phyloP scores from a whole-genome alignment of 2,888 invertebrate species.

The Ptycholaimellus sp. region DNA sequence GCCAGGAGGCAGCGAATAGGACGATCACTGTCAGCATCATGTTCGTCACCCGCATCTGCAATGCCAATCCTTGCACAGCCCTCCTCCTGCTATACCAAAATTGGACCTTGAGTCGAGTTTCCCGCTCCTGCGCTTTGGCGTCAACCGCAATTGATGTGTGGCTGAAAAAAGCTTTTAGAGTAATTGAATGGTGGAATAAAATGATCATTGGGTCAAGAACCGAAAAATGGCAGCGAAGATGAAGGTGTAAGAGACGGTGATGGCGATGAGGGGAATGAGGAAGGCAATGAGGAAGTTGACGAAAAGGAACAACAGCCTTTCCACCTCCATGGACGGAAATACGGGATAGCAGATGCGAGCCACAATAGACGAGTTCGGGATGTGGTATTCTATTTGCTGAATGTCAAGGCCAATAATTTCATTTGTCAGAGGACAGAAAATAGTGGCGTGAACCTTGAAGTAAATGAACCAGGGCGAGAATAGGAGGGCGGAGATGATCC shows the following conservation, averaged over 20 bases:
- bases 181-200: no score
- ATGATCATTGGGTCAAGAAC: no score
- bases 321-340: conserved; percentile 1
- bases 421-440: neutral
- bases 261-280: conserved; percentile 6
- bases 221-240: conserved; percentile 6
- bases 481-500: conserved; percentile 4
- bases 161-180: neutral
- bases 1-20: conserved; percentile 7
- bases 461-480: conserved; percentile 6
- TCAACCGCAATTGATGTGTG: conserved; percentile 5
- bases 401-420: neutral
- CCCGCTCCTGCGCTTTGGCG: conserved; percentile 4
- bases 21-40: conserved; percentile 9
- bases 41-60: conserved; percentile 3
- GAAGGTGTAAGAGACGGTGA: conserved; percentile 3
- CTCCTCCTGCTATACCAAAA: no score
- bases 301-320: conserved; percentile 2
- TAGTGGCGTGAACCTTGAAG: neutral
- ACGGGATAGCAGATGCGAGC: neutral
- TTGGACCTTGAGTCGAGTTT: no score
- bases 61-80: no score
- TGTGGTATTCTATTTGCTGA: neutral
- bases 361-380: neutral
- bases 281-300: conserved; percentile 6